Conservation (phyloP, 2,113 vertebrate genomes). For the Henicopernis longicauda region DNA sequence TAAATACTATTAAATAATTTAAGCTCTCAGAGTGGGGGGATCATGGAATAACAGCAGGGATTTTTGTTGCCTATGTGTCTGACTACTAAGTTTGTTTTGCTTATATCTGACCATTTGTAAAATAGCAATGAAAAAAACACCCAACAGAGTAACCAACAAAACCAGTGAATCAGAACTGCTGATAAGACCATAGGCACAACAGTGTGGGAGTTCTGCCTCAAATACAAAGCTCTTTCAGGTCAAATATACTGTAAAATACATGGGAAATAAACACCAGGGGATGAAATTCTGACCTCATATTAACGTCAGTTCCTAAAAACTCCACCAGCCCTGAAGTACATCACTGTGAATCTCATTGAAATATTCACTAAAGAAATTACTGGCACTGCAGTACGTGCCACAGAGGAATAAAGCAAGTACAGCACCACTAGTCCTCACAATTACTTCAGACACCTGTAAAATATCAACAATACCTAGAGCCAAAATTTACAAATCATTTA, state of each 20-base stretch:
- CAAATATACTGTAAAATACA: neutral
- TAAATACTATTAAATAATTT: neutral
- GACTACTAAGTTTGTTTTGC: neutral
- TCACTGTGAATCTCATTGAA: neutral
- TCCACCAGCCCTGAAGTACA: neutral
- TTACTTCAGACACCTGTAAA: neutral
- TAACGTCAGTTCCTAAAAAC: neutral
- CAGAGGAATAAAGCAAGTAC: neutral
- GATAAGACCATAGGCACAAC: neutral
- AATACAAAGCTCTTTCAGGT: neutral
- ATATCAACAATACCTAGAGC: neutral
- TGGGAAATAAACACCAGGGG: neutral
- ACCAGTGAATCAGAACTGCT: neutral
- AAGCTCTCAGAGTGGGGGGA: neutral
- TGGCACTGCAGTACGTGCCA: neutral
- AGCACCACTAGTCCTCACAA: neutral
- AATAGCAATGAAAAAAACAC: neutral
- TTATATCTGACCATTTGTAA: neutral
- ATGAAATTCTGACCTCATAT: neutral
- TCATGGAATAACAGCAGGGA: neutral
- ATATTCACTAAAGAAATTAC: neutral
- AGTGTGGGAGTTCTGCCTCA: neutral
- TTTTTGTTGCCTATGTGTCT: neutral
- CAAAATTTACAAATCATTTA: neutral
- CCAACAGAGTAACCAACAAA: neutral